phyloP scores from a whole-genome alignment of 2,797 vertebrate species.

The Mionectes olivaceus region DNA sequence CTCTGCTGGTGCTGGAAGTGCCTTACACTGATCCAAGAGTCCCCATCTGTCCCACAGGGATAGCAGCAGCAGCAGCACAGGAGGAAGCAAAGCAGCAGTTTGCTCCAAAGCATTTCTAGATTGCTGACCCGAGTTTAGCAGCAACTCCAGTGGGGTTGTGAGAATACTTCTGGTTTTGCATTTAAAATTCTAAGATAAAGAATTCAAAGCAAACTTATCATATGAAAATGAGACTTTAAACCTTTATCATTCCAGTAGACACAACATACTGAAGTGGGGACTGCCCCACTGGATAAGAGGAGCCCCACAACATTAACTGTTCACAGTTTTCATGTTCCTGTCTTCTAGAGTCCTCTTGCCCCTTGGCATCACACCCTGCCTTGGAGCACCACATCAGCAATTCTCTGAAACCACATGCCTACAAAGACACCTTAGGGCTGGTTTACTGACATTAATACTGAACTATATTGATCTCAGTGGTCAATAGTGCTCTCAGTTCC shows the following conservation, averaged over 20 bases:
- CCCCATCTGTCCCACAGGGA: not conserved
- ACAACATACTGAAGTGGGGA: fast-evolving
- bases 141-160: not conserved
- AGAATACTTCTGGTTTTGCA: not conserved
- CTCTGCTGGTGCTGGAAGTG: not conserved
- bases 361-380: not conserved
- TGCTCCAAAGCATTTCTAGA: not conserved
- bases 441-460: not conserved
- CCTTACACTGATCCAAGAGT: not conserved
- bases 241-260: not conserved
- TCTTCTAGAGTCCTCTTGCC: not conserved
- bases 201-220: not conserved
- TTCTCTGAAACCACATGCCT: not conserved
- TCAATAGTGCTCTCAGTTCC: not conserved
- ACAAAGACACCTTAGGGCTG: not conserved
- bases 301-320: not conserved
- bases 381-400: not conserved
- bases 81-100: not conserved
- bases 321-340: not conserved
- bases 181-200: not conserved
- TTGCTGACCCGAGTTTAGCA: not conserved
- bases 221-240: not conserved
- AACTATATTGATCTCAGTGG: no score
- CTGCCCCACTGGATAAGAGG: not conserved
- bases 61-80: not conserved